A percentile compares a stretch with the other conserved stretches of the same genome.
phyloP scores from a whole-genome alignment of 2,113 vertebrate species.

The Eurypyga helias region DNA sequence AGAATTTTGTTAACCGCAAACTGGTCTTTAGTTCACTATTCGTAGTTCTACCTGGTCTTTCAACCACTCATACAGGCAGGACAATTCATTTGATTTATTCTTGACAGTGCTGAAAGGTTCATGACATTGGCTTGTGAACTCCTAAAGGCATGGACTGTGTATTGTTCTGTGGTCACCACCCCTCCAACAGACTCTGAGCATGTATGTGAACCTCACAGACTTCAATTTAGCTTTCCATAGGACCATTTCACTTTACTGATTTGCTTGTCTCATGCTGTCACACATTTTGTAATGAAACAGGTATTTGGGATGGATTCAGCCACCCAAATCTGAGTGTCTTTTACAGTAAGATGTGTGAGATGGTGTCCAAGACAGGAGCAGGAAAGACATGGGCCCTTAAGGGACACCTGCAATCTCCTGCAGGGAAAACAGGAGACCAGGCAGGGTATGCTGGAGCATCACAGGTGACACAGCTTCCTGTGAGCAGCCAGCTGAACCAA shows the following conservation, averaged over 20 bases:
- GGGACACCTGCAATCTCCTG: neutral
- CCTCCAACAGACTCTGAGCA: neutral
- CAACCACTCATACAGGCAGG: neutral
- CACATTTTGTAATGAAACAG: neutral
- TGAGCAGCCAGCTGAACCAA: neutral
- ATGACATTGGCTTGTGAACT: neutral
- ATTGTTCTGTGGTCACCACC: neutral
- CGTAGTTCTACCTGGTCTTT: neutral
- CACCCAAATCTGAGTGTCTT: neutral
- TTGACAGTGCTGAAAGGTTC: neutral
- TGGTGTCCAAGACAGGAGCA: neutral
- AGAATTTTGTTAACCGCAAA: slow-evolving; percentile 61
- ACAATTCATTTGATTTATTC: neutral
- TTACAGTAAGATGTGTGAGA: neutral
- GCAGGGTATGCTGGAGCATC: neutral
- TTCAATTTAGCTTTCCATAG: neutral
- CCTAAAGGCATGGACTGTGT: neutral
- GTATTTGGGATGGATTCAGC: neutral
- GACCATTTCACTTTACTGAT: neutral
- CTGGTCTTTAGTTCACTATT: neutral
- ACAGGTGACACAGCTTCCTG: neutral
- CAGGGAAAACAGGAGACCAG: neutral
- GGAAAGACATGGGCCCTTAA: neutral
- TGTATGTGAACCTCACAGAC: too few species aligned
- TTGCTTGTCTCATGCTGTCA: neutral